A percentile compares a stretch with the other conserved stretches of the same genome.
Conservation (phyloP, 1,140 invertebrate species). For the Mercenaria mercenaria region DNA sequence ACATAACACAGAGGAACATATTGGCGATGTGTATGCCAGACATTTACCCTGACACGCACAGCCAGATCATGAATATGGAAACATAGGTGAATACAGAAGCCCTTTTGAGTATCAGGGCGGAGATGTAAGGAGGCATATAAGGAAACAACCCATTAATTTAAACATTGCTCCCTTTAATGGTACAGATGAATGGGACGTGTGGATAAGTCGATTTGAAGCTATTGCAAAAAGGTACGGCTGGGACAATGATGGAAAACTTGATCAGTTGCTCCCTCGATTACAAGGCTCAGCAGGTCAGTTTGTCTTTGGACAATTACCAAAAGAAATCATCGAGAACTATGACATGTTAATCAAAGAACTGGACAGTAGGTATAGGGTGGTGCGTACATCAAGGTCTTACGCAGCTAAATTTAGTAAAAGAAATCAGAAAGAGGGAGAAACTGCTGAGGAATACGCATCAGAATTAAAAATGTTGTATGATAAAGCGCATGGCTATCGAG, state of each 20-base stretch:
- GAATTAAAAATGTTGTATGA: slow-evolving; percentile 18
- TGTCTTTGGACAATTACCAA: background rate
- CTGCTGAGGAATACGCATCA: slow-evolving; percentile 19
- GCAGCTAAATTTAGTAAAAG: background rate
- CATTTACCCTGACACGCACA: too few species aligned
- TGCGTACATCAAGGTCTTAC: background rate
- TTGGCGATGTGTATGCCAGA: too few species aligned
- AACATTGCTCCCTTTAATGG: background rate
- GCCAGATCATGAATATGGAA: too few species aligned
- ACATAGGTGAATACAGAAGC: too few species aligned
- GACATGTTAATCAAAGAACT: background rate
- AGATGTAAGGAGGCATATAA: too few species aligned
- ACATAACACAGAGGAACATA: too few species aligned
- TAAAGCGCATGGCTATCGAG: background rate
- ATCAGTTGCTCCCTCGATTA: background rate
- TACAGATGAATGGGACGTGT: slow-evolving; percentile 25
- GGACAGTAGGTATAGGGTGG: slow-evolving; percentile 36
- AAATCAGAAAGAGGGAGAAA: background rate
- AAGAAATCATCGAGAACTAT: background rate
- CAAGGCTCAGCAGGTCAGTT: background rate
- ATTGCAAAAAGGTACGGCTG: slow-evolving; percentile 1
- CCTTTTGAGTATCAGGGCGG: too few species aligned
- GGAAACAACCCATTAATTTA: background rate
- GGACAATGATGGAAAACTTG: background rate
- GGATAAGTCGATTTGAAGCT: slow-evolving; percentile 29